A percentile compares a stretch with the other conserved stretches of the same genome.
These are phyloP conservation scores for Forbesichthys papilliferus DNA, from an alignment of 2,113 vertebrate species.

Conservation along the genomic window DNA sequence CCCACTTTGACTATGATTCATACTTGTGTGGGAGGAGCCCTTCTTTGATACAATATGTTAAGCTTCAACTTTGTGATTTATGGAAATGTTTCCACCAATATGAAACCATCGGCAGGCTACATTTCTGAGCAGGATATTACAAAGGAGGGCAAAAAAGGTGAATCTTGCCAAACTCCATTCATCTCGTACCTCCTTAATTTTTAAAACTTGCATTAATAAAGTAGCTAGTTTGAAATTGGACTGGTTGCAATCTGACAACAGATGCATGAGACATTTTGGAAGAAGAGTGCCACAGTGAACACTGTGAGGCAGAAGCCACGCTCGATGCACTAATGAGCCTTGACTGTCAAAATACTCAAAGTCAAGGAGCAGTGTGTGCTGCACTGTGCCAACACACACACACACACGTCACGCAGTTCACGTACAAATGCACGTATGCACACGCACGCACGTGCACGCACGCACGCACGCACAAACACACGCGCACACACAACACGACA, in stretches of 20 bases:
- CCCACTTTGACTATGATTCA: conserved; percentile 13
- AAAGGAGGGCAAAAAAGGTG: conserved; percentile 7
- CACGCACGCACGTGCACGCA: conserved; percentile 14
- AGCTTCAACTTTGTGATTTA: conserved; percentile 42
- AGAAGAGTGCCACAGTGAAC: conserved; percentile 49
- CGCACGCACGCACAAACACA: conserved; percentile 1
- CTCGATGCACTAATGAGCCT: conserved; percentile 48
- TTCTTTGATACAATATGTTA: conserved; percentile 21
- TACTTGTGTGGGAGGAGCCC: conserved; percentile 11
- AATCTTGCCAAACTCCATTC: conserved; percentile 36
- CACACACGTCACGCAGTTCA: conserved; percentile 2
- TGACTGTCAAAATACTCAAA: conserved; percentile 49
- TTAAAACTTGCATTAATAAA: conserved; percentile 38
- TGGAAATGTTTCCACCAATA: conserved; percentile 53
- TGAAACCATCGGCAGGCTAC: conserved; percentile 51
- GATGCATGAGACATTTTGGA: conserved; percentile 56
- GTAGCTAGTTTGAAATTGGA: conserved; percentile 40
- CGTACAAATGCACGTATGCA: not conserved
- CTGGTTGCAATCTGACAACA: conserved; percentile 50
- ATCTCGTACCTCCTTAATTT: conserved; percentile 38
- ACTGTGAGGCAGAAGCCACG: conserved; percentile 36
- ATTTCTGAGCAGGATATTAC: conserved; percentile 56
- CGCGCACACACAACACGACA: not conserved
- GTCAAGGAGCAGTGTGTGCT: conserved; percentile 20
- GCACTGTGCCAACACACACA: conserved; percentile 34